These are phyloP conservation scores for Peromyscus melanophrys DNA, from an alignment of 2,797 vertebrate species.

Conservation along the genomic window DNA sequence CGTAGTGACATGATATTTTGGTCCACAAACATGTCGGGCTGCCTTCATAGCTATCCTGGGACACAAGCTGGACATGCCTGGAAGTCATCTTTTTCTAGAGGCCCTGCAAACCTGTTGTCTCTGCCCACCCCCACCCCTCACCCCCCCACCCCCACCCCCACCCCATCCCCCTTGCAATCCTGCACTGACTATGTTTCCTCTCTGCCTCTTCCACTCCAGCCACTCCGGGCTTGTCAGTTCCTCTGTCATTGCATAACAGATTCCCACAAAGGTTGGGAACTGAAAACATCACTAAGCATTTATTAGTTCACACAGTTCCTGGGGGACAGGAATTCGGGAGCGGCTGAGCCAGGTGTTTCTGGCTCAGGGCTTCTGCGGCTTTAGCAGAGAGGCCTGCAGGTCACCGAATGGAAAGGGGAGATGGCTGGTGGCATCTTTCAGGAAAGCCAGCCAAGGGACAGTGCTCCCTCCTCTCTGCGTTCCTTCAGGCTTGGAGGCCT, in stretches of 20 bases:
- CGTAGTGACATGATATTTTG: neutral
- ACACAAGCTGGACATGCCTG: neutral
- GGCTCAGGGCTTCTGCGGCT: slow-evolving; percentile 11
- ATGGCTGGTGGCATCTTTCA: too few species aligned
- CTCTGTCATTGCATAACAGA: slow-evolving; percentile 43
- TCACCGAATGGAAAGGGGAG: neutral
- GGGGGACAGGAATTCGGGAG: slow-evolving; percentile 19
- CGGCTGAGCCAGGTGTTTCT: slow-evolving; percentile 26
- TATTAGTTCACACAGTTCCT: slow-evolving; percentile 19
- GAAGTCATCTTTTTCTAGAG: neutral
- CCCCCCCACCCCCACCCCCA: neutral
- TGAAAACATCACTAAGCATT: slow-evolving; percentile 52
- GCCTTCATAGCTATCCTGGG: neutral
- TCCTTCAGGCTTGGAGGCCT: neutral
- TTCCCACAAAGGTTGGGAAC: slow-evolving; percentile 29
- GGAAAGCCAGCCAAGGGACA: neutral
- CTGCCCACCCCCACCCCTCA: too few species aligned
- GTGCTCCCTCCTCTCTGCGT: too few species aligned
- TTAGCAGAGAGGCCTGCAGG: neutral
- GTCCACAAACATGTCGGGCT: neutral
- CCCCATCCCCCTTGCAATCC: neutral
- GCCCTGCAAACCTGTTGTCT: neutral
- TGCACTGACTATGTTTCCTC: neutral
- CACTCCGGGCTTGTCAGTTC: neutral
- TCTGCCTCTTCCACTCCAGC: neutral